A percentile compares a stretch with the other conserved stretches of the same genome.
phyloP scores from a whole-genome alignment of 2,113 vertebrate genomes.

The Podarcis muralis region DNA sequence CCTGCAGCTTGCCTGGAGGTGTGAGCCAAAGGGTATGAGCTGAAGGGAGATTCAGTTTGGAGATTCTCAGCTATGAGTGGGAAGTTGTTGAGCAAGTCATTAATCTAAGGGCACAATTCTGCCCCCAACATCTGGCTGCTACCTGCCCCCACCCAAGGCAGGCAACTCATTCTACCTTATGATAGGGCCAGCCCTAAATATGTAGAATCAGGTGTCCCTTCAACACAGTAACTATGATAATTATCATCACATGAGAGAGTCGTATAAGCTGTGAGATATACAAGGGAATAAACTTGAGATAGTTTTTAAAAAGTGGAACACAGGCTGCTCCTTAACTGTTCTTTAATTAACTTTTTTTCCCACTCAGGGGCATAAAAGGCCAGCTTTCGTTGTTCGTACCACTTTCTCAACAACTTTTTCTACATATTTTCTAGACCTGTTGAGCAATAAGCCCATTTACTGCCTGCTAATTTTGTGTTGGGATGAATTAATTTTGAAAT shows the following conservation, averaged over 20 bases:
- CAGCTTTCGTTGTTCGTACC: slow-evolving; percentile 46
- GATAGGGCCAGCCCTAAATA: no score
- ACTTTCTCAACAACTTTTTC: slow-evolving; percentile 38
- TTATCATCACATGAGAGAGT: background rate
- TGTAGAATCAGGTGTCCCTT: background rate
- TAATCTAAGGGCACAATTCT: no score
- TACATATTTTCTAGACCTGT: slow-evolving; percentile 58
- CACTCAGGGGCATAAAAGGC: slow-evolving; percentile 45
- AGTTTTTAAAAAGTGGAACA: slow-evolving; percentile 25
- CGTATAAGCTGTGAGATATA: background rate
- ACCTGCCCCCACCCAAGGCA: no score
- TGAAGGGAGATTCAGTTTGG: no score
- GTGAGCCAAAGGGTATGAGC: no score
- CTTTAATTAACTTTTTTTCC: slow-evolving; percentile 49
- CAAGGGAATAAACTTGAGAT: background rate
- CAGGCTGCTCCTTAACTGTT: slow-evolving; percentile 18
- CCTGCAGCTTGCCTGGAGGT: no score
- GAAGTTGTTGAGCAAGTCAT: no score
- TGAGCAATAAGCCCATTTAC: slow-evolving; percentile 65
- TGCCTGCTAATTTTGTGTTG: slow-evolving; percentile 75
- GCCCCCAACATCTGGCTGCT: no score
- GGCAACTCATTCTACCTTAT: no score
- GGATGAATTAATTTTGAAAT: slow-evolving; percentile 76
- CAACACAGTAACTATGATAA: background rate
- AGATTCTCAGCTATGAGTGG: no score